Conservation (phyloP, 2,888 invertebrate genomes). For the Euphydryas editha region DNA sequence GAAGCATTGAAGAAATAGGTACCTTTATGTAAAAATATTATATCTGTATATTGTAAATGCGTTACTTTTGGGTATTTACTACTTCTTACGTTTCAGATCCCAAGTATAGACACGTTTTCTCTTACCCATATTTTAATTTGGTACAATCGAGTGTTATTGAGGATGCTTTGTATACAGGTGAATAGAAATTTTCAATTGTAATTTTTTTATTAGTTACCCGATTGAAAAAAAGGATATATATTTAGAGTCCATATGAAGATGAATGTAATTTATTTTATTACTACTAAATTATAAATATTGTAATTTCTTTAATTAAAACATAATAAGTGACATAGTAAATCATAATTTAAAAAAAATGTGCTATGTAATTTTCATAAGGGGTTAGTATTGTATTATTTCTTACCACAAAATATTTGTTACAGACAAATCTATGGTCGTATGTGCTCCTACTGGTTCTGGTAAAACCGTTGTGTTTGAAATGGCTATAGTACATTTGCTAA, state of each 20-base stretch:
- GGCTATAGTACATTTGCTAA: conserved; percentile 87
- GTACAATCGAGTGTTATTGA: conserved; percentile 89
- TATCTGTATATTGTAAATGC: not conserved
- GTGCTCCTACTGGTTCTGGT: conserved; percentile 92
- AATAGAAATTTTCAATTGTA: conserved; percentile 25
- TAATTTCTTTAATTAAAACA: too few relatives aligned
- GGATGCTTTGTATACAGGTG: conserved; percentile 86
- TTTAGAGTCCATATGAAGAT: too few relatives aligned
- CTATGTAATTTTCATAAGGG: not conserved
- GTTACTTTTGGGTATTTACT: not conserved
- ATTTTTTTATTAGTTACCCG: not conserved
- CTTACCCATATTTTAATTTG: conserved; percentile 87
- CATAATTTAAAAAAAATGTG: too few relatives aligned
- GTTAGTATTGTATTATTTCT: not conserved
- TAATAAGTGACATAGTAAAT: too few relatives aligned
- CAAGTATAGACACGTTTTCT: conserved; percentile 82
- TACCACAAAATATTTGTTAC: conserved; percentile 42
- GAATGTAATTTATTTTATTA: too few relatives aligned
- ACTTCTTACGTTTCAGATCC: conserved; percentile 59
- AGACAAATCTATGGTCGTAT: conserved; percentile 89
- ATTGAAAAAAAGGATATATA: too few relatives aligned
- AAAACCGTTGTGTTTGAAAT: conserved; percentile 93
- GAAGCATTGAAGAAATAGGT: conserved; percentile 75
- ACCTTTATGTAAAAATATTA: not conserved
- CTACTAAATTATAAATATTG: too few relatives aligned